These are phyloP conservation scores for Xylophagus ater DNA, from an alignment of 2,888 invertebrate species.

Conservation along the genomic window DNA sequence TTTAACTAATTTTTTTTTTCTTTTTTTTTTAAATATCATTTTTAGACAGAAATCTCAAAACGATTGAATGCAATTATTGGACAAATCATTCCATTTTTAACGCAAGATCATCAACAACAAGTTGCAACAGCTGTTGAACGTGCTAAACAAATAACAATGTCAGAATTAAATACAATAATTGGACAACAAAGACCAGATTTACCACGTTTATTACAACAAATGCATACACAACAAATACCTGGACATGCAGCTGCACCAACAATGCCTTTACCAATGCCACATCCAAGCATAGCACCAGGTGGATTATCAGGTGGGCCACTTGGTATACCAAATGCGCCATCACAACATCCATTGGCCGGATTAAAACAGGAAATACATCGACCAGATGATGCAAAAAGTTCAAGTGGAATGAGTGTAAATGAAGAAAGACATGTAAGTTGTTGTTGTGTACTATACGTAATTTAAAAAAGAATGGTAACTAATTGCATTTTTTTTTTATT, in stretches of 20 bases:
- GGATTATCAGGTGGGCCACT: conserved; percentile 48
- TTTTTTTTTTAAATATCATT: conserved; percentile 35
- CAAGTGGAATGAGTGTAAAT: conserved; percentile 45
- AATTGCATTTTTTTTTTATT: conserved; percentile 20
- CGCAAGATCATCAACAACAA: conserved; percentile 85
- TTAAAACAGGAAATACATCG: conserved; percentile 69
- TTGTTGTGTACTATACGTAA: no score
- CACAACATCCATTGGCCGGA: conserved; percentile 65
- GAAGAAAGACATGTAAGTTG: conserved; percentile 34
- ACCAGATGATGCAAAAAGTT: conserved; percentile 62
- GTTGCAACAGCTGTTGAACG: conserved; percentile 87
- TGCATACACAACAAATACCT: conserved; percentile 81
- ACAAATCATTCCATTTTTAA: conserved; percentile 86
- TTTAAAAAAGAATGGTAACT: background rate
- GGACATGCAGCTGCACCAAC: conserved; percentile 61
- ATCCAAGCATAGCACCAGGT: conserved; percentile 45
- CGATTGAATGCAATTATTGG: conserved; percentile 86
- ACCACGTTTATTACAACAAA: conserved; percentile 76
- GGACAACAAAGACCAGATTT: conserved; percentile 83
- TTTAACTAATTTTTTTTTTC: conserved; percentile 3
- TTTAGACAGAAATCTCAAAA: conserved; percentile 92
- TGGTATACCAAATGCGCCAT: conserved; percentile 52
- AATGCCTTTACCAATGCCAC: conserved; percentile 54
- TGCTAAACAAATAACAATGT: conserved; percentile 92
- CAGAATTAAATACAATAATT: conserved; percentile 85